phyloP scores from a whole-genome alignment of 2,113 vertebrate species.

The Pseudopipra pipra region DNA sequence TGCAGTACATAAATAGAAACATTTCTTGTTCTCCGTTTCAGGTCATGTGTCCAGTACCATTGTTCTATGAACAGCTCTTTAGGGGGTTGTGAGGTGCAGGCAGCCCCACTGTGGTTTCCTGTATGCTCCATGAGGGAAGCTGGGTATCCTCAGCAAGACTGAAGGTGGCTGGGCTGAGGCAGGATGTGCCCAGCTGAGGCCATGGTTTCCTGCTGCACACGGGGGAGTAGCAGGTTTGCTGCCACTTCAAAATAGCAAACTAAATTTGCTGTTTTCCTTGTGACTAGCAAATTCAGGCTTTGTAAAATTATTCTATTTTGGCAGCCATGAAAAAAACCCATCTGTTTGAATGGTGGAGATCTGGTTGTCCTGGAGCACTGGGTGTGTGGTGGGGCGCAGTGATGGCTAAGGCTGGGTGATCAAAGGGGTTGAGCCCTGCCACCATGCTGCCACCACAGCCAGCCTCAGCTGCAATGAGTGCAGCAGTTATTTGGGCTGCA shows the following conservation, averaged over 20 bases:
- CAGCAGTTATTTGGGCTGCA: not conserved
- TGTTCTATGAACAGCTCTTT: not conserved
- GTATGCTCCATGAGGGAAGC: accelerated
- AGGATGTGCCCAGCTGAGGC: not conserved
- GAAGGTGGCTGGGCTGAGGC: not conserved
- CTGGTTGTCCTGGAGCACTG: not conserved
- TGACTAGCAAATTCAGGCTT: not conserved
- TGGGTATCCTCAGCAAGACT: accelerated
- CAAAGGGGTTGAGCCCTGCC: not conserved
- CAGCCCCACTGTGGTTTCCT: not conserved
- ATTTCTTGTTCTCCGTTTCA: not conserved
- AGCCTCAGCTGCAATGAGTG: not conserved
- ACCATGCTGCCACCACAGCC: not conserved
- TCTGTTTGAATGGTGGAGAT: not conserved
- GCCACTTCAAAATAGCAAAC: not conserved
- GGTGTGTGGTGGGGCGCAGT: not conserved
- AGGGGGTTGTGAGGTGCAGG: not conserved
- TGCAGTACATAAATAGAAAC: not conserved
- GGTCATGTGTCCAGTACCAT: not conserved
- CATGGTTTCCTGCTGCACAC: accelerated
- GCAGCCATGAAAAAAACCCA: not conserved
- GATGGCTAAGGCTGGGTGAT: not conserved
- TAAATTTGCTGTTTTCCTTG: not conserved
- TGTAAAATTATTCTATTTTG: not conserved
- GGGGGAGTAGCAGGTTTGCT: not conserved